Evolutionary conservation across 1,140 invertebrate genomes (phyloP).

Genomic region (Leucophenga varia): DNA sequence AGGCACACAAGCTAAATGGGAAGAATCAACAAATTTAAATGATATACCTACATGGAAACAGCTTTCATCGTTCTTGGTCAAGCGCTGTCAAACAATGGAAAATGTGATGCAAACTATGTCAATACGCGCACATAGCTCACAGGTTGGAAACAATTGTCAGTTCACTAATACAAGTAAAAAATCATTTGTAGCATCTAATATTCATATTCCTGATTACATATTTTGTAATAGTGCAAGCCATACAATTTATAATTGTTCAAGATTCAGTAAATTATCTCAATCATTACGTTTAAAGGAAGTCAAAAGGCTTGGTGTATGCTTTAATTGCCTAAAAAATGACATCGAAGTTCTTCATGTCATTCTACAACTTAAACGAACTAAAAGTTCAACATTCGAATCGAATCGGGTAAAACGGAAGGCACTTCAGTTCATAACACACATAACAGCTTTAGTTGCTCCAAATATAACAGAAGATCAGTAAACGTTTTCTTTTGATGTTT

Average conservation of each 20-base stretch:
- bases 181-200: not conserved
- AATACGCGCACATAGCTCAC: not conserved
- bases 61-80: too few relatives aligned
- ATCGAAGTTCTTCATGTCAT: not conserved
- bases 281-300: not conserved
- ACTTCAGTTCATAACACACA: not conserved
- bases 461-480: too few relatives aligned
- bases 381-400: not conserved
- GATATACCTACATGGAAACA: too few relatives aligned
- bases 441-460: too few relatives aligned
- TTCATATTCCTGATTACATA: not conserved
- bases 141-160: not conserved
- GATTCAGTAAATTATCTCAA: not conserved
- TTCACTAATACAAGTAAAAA: not conserved
- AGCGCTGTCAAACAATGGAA: too few relatives aligned
- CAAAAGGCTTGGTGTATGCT: not conserved
- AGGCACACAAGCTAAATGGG: not conserved
- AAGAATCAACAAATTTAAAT: too few relatives aligned
- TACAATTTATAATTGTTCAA: not conserved
- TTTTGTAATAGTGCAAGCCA: not conserved
- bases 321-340: not conserved
- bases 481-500: too few relatives aligned
- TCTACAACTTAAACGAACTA: slow-evolving; percentile 1
- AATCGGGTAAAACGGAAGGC: not conserved
- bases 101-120: slow-evolving; percentile 1